Evolutionary conservation across 2,888 invertebrate species (phyloP).

Genomic region (Opisthograptis luteolata): DNA sequence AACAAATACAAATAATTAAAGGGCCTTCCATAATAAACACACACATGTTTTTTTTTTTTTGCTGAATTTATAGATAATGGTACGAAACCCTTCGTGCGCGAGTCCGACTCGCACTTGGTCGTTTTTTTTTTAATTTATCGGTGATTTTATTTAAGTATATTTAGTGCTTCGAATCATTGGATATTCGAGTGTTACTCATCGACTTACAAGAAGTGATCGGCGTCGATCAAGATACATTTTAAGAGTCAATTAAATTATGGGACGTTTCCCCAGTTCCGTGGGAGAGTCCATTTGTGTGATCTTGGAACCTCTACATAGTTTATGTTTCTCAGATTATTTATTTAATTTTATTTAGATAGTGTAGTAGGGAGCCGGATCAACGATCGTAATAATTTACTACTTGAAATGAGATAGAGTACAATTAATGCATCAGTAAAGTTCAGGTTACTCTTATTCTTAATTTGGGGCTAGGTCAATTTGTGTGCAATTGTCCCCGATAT

Average conservation of each 20-base stretch:
- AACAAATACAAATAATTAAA: no score
- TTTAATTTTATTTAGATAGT: slow-evolving; percentile 19
- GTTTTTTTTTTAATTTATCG: slow-evolving; percentile 75
- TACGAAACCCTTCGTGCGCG: no score
- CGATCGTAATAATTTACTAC: slow-evolving; percentile 11
- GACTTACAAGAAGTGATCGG: slow-evolving; percentile 50
- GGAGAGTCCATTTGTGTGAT: slow-evolving; percentile 24
- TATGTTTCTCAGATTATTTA: slow-evolving; percentile 19
- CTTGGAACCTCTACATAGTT: slow-evolving; percentile 22
- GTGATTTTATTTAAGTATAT: slow-evolving; percentile 60
- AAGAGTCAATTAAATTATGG: slow-evolving; percentile 47
- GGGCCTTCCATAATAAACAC: no score
- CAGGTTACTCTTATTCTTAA: no score
- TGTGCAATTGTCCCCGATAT: no score
- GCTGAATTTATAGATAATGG: no score
- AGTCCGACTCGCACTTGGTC: no score
- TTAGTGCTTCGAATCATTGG: slow-evolving; percentile 46
- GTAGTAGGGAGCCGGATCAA: slow-evolving; percentile 17
- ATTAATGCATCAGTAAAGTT: no score
- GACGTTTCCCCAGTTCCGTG: slow-evolving; percentile 36
- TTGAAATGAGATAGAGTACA: slow-evolving; percentile 11
- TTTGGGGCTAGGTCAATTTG: no score
- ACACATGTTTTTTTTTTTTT: no score
- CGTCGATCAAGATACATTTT: slow-evolving; percentile 48
- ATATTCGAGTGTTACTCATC: slow-evolving; percentile 53